Evolutionary conservation across 2,888 invertebrate species (phyloP).

Genomic region (Dendrolimus pini): DNA sequence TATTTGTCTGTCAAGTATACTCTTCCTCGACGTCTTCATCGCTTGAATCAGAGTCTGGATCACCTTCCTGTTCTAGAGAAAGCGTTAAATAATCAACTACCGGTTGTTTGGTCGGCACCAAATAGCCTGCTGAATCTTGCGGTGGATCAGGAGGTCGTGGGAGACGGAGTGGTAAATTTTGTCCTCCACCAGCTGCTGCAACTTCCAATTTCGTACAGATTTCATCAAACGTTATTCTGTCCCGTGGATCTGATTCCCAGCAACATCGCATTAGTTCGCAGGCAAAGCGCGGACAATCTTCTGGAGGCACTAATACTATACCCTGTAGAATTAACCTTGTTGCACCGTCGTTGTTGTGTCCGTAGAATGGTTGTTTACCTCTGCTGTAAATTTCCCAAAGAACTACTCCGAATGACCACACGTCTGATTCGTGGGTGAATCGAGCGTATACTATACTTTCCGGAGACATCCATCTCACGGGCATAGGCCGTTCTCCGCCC

Average conservation of each 20-base stretch:
- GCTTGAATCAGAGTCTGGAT: slow-evolving; percentile 50
- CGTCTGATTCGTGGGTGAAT: slow-evolving; percentile 93
- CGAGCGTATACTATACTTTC: slow-evolving; percentile 93
- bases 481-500: slow-evolving; percentile 87
- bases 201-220: slow-evolving; percentile 80
- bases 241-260: slow-evolving; percentile 88
- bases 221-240: slow-evolving; percentile 83
- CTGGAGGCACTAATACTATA: slow-evolving; percentile 86
- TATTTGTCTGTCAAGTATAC: slow-evolving; percentile 51
- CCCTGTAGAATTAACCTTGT: slow-evolving; percentile 87
- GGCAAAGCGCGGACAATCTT: slow-evolving; percentile 84
- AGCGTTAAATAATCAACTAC: slow-evolving; percentile 75
- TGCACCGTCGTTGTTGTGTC: slow-evolving; percentile 92
- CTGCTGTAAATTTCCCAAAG: slow-evolving; percentile 96
- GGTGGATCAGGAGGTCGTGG: slow-evolving; percentile 74
- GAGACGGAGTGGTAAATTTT: slow-evolving; percentile 41
- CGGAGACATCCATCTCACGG: slow-evolving; percentile 97
- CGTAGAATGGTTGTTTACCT: slow-evolving; percentile 95
- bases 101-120: slow-evolving; percentile 76
- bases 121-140: slow-evolving; percentile 82
- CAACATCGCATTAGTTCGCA: slow-evolving; percentile 87
- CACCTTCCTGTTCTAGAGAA: slow-evolving; percentile 51
- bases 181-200: slow-evolving; percentile 42
- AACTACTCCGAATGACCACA: slow-evolving; percentile 95
- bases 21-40: slow-evolving; percentile 58